These are phyloP conservation scores for Silurus asotus DNA, from an alignment of 2,113 vertebrate genomes.

Conservation along the genomic window DNA sequence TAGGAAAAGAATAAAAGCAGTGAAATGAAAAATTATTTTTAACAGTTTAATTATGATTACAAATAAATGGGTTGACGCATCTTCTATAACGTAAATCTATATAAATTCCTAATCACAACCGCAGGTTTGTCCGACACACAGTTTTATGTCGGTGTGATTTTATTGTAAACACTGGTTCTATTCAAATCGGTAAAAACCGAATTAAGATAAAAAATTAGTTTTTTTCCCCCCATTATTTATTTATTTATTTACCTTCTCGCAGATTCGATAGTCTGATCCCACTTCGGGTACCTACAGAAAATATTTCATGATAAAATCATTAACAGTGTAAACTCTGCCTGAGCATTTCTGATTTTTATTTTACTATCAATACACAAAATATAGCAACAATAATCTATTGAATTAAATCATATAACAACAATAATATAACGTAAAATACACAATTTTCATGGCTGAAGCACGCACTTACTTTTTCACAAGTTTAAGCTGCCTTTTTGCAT, in stretches of 20 bases:
- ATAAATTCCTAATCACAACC: too few relatives aligned
- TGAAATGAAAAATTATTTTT: background rate
- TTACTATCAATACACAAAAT: background rate
- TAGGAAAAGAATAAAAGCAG: background rate
- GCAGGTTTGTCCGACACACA: background rate
- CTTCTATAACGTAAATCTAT: too few relatives aligned
- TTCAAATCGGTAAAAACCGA: background rate
- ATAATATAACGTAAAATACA: background rate
- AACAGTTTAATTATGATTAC: background rate
- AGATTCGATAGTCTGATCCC: conserved; percentile 66
- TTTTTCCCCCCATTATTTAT: too few relatives aligned
- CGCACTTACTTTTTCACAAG: conserved; percentile 66
- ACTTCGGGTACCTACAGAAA: conserved; percentile 63
- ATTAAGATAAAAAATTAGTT: background rate
- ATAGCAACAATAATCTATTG: background rate
- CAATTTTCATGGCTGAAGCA: background rate
- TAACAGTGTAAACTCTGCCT: background rate
- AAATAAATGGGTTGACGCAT: background rate
- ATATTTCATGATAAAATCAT: background rate
- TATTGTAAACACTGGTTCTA: background rate
- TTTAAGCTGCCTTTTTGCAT: conserved; percentile 65
- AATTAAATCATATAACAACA: background rate
- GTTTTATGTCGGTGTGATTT: too few relatives aligned
- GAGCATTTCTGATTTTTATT: background rate
- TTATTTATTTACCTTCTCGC: conserved; percentile 53